A percentile compares a stretch with the other conserved stretches of the same genome.
Evolutionary conservation across 2,888 invertebrate species (phyloP).

Genomic region (Drosophila bunnanda): DNA sequence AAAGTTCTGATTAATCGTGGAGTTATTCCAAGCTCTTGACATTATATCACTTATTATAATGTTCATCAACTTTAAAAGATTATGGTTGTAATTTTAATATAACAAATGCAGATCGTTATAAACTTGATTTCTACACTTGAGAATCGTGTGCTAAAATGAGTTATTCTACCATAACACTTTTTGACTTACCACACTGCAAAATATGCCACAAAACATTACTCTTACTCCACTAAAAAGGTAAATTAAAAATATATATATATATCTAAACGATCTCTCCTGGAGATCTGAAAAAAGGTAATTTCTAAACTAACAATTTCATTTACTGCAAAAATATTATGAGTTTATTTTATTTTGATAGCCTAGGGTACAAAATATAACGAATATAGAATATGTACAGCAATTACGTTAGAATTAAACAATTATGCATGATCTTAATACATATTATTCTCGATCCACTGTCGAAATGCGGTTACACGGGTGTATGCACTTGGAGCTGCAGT

Average conservation of each 20-base stretch:
- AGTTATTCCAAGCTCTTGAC: neutral
- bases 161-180: no score
- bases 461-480: constrained; percentile 66
- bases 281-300: no score
- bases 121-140: no score
- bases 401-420: neutral
- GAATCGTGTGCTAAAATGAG: neutral
- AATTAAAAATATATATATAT: no score
- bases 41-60: neutral
- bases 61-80: no score
- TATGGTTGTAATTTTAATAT: no score
- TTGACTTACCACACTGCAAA: neutral
- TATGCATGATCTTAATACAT: constrained; percentile 6
- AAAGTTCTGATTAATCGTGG: neutral
- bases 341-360: neutral
- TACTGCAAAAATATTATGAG: neutral
- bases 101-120: no score
- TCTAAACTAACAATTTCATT: neutral
- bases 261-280: no score
- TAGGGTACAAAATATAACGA: neutral
- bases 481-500: constrained; percentile 71
- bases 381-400: neutral
- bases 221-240: no score
- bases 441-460: constrained; percentile 66
- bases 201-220: no score